Evolutionary conservation across 2,888 invertebrate genomes (phyloP), one percentile per base, ranked within the genome.

Genomic region (Andrena trimmerana): DNA sequence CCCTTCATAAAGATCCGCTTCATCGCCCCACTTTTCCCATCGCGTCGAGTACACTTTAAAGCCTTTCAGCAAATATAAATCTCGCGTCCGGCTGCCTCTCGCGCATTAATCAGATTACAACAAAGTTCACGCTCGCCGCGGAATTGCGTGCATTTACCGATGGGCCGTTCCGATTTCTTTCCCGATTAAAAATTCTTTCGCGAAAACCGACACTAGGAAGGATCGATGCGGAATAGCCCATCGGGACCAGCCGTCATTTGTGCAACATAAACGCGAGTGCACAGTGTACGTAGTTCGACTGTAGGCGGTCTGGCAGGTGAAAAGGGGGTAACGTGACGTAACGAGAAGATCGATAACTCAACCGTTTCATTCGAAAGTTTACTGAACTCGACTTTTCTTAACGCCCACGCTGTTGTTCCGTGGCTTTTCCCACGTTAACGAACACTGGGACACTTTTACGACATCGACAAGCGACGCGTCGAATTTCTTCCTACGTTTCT

Each of bases 291-390:
- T n/a, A 20, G 81, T 68, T 65, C 66, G 54, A 74, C 54, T 70
- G 59, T 59, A 33, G 29, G 48, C 52, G 24, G 20, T 31, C 54
- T 31, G 20, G 33, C 78, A 72, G 78, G 74, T 74, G 70, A 71
- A 78, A 85, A 85, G 81, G 75, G 74, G 85, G 84, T 84, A 86
- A 89, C 83, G 81, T 87, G 88, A 89, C 89, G 87, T 84, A 89
- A 89, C 85, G 63, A 27, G 84, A 83, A 87, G 88, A 90, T 90
- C 90, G 87, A 90, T 90, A 90, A 90, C 84, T 83, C 84, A 84
- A 81, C 81, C 88, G 86, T 80, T 83, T 86, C 86, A 88, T 70
- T 57, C 69, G 60, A 75, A 80, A 71, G 76, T 83, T 83, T 65
- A 79, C 74, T 73, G 68, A 72, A 77, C 73, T 69, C 85, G 60